Conservation (phyloP, 2,888 invertebrate genomes). For the Coenonympha arcania region DNA sequence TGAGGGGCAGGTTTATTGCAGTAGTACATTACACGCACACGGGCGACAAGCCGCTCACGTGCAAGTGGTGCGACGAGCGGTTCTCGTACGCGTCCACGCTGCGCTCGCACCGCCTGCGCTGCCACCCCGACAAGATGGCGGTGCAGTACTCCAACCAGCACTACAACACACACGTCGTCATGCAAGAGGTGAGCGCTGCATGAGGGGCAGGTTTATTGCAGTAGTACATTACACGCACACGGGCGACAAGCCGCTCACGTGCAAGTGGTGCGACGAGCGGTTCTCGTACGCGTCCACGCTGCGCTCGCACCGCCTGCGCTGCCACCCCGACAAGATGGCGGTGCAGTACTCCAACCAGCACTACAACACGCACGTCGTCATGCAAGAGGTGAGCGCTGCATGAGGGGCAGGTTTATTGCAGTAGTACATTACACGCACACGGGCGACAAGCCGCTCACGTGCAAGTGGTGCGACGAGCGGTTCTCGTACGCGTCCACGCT, state of each 20-base stretch:
- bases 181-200: conserved; percentile 38
- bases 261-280: conserved; percentile 72
- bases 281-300: conserved; percentile 74
- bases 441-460: conserved; percentile 70
- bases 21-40: conserved; percentile 73
- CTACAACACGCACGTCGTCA: conserved; percentile 27
- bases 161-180: conserved; percentile 27
- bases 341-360: conserved; percentile 35
- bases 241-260: conserved; percentile 70
- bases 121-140: conserved; percentile 68
- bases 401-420: no score
- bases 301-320: conserved; percentile 71
- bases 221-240: conserved; percentile 73
- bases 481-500: conserved; percentile 74
- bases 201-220: no score
- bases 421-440: conserved; percentile 73
- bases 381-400: conserved; percentile 38
- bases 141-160: conserved; percentile 35
- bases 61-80: conserved; percentile 72
- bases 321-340: conserved; percentile 68
- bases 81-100: conserved; percentile 74
- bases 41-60: conserved; percentile 70
- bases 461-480: conserved; percentile 72
- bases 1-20: no score
- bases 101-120: conserved; percentile 71